Evolutionary conservation across 2,113 vertebrate species (phyloP), one percentile per base, ranked within the genome.

Genomic region (Epinephelus cyanopodus): DNA sequence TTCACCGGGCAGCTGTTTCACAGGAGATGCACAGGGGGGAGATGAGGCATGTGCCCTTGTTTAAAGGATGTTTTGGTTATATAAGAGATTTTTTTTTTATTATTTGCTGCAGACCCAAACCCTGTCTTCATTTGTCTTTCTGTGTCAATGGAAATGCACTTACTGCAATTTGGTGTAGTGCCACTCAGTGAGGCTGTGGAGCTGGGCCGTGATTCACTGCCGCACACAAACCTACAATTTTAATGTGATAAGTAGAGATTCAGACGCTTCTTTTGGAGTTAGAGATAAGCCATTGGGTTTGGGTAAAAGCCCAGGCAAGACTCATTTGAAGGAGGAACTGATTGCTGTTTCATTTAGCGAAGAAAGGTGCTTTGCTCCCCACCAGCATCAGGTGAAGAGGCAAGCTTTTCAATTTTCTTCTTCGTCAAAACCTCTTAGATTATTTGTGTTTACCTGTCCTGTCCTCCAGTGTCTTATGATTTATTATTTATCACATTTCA

Each of bases 81-180:
- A 65, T 87, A 90, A 85, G 74, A 70, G 7, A 42, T 27, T 62
- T 64, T 54, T 69, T 53, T 56, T 54, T 50, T 13, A n/a, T n/a
- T 17, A 70, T 84, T 72, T 82, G 23, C 65, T 60, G 63, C 85
- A 81, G 62, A 77, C 15, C n/a, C 52, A 23, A 54, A 69, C 62
- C 56, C 33, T 50, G 54, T 86, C 78, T 89, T 79, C 74, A 62
- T 87, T 85, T 86, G 72, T 86, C 60, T 88, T 48, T 87, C 64
- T 87, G 61, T 92, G 83, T 77, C 67, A 83, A 85, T 77, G 77
- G 82, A 85, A 82, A 83, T 83, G 82, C 84, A 87, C 88, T 93
- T 88, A 90, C 52, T 83, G 77, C 84, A 87, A 92, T 95, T 89
- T 89, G 78, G 70, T 87, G 27, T 58, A 77, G 77, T 93, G 90